Evolutionary conservation across 1,140 invertebrate species (phyloP).

Genomic region (Pinna nobilis): DNA sequence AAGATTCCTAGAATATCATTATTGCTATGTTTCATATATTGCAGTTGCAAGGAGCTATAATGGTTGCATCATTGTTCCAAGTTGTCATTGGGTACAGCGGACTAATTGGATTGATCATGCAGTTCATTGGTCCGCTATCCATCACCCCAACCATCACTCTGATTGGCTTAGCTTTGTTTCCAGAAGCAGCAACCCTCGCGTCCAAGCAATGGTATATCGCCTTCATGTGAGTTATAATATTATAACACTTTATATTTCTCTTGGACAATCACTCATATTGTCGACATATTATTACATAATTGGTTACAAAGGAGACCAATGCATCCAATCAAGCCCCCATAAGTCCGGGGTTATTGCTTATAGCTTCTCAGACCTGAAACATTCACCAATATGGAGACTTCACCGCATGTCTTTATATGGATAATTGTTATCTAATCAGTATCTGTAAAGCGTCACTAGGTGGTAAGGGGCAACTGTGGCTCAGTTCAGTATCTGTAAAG

Average conservation of each 20-base stretch:
- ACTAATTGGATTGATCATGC: conserved; percentile 83
- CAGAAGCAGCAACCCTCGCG: conserved; percentile 84
- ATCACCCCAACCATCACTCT: conserved; percentile 88
- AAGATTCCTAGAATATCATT: neutral
- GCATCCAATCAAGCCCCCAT: conserved; percentile 78
- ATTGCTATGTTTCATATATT: neutral
- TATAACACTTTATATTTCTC: conserved; percentile 57
- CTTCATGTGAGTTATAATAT: conserved; percentile 78
- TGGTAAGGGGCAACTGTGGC: no score
- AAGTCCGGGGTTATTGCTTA: no score
- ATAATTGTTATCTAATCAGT: no score
- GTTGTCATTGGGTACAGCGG: conserved; percentile 76
- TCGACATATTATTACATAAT: conserved; percentile 89
- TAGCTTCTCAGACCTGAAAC: no score
- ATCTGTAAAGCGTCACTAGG: no score
- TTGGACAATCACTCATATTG: conserved; percentile 88
- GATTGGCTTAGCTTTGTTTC: conserved; percentile 86
- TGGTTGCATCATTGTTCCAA: conserved; percentile 65
- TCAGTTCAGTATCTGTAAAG: no score
- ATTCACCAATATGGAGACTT: no score
- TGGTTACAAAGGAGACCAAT: conserved; percentile 82
- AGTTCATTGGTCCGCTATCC: conserved; percentile 86
- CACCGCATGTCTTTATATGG: no score
- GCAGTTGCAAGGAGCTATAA: conserved; percentile 67
- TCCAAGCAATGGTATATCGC: conserved; percentile 89